A percentile compares a stretch with the other conserved stretches of the same genome.
Conservation (phyloP, 2,888 invertebrate genomes). For the Hydropsyche betteni region DNA sequence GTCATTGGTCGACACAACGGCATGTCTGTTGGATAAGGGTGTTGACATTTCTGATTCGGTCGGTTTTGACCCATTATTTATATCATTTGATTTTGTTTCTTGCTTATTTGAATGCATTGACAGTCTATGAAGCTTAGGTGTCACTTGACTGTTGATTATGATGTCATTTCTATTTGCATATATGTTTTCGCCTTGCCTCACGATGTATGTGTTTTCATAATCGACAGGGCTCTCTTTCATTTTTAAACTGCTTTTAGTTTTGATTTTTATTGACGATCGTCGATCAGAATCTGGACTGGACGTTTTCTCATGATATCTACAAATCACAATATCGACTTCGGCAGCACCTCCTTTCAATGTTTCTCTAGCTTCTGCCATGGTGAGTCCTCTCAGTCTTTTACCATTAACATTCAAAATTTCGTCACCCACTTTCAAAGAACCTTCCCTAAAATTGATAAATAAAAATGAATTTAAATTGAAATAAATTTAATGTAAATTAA, state of each 20-base stretch:
- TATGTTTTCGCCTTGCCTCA: constrained; percentile 62
- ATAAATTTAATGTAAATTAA: neutral
- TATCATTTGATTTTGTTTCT: constrained; percentile 57
- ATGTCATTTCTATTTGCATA: constrained; percentile 64
- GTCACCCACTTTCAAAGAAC: constrained; percentile 73
- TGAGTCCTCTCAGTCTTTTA: constrained; percentile 71
- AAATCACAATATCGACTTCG: constrained; percentile 74
- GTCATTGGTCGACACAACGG: constrained; percentile 45
- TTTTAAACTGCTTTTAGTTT: constrained; percentile 41
- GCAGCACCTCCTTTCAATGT: constrained; percentile 70
- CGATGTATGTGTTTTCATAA: constrained; percentile 71
- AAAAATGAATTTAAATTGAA: constrained; percentile 26
- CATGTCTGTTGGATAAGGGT: constrained; percentile 51
- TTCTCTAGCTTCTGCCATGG: constrained; percentile 72
- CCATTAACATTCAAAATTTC: constrained; percentile 79
- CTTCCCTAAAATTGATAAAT: constrained; percentile 64
- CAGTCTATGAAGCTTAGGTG: constrained; percentile 64
- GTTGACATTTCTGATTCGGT: constrained; percentile 44
- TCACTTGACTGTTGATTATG: constrained; percentile 75
- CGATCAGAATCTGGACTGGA: constrained; percentile 45
- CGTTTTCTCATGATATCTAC: constrained; percentile 62
- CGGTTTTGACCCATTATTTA: constrained; percentile 55
- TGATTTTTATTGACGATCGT: constrained; percentile 43
- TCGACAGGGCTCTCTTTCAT: constrained; percentile 77
- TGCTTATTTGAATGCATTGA: constrained; percentile 58